phyloP scores from a whole-genome alignment of 2,888 invertebrate species.

The Drosophila neonasuta region DNA sequence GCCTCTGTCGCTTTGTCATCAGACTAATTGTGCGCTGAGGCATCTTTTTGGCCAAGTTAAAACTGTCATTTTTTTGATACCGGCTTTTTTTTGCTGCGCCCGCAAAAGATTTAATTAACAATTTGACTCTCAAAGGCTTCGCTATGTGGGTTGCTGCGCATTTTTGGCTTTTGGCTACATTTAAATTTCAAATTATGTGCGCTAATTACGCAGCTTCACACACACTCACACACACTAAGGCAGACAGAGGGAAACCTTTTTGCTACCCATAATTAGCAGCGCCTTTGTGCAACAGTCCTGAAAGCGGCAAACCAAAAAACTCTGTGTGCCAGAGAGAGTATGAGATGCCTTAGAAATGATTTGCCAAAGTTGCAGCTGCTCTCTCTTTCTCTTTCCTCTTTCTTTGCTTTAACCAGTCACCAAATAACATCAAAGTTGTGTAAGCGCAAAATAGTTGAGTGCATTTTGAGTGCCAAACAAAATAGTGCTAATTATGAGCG shows the following conservation, averaged over 20 bases:
- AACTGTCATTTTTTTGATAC: conserved; percentile 28
- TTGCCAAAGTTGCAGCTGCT: conserved; percentile 16
- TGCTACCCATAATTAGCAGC: conserved; percentile 68
- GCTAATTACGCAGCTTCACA: conserved; percentile 65
- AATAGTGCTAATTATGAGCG: not conserved
- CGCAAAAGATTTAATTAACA: conserved; percentile 73
- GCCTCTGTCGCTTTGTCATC: conserved; percentile 31
- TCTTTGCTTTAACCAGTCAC: conserved; percentile 10
- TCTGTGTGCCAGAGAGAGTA: not conserved
- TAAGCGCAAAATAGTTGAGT: conserved; percentile 16
- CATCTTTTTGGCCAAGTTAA: conserved; percentile 50
- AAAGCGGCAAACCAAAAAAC: conserved; percentile 2
- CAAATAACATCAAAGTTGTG: conserved; percentile 17
- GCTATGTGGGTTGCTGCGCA: conserved; percentile 34
- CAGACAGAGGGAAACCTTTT: conserved; percentile 57
- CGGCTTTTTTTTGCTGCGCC: conserved; percentile 3
- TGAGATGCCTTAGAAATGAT: conserved; percentile 57
- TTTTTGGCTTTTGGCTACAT: conserved; percentile 76
- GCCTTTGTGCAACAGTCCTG: conserved; percentile 58
- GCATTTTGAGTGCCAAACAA: not conserved
- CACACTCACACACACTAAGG: conserved; percentile 1
- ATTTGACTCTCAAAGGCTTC: conserved; percentile 74
- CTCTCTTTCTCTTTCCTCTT: not conserved
- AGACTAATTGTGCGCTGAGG: conserved; percentile 66
- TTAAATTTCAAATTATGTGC: conserved; percentile 78